Evolutionary conservation across 2,113 vertebrate species (phyloP).

Genomic region (Oxyura jamaicensis): DNA sequence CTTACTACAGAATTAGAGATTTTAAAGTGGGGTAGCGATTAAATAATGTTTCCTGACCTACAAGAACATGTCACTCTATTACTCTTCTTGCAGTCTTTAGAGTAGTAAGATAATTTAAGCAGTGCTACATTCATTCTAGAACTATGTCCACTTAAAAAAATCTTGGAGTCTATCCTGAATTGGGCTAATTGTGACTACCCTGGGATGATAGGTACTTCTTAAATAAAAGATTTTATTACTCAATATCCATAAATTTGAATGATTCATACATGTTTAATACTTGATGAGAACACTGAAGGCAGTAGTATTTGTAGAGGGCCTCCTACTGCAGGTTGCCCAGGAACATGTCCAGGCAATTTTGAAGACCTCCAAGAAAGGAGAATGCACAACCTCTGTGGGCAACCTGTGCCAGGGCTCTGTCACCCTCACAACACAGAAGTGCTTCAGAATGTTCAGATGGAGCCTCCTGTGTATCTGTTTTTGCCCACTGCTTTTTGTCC

Average conservation of each 20-base stretch:
- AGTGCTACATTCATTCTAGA: neutral
- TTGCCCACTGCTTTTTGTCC: too few relatives aligned
- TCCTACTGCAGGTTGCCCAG: too few relatives aligned
- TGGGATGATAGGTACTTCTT: neutral
- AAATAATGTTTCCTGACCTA: neutral
- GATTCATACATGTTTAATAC: neutral
- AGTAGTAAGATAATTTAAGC: neutral
- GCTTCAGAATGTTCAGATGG: too few relatives aligned
- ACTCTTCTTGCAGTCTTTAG: neutral
- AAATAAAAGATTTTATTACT: neutral
- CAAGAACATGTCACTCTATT: neutral
- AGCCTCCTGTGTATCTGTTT: too few relatives aligned
- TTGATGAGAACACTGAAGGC: neutral
- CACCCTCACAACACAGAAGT: too few relatives aligned
- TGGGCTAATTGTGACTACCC: neutral
- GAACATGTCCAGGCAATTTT: too few relatives aligned
- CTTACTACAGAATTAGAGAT: neutral
- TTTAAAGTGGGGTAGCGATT: neutral
- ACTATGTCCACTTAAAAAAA: neutral
- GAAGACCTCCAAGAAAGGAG: too few relatives aligned
- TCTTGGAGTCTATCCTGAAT: neutral
- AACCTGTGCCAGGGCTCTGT: too few relatives aligned
- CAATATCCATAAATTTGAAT: neutral
- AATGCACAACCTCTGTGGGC: too few relatives aligned
- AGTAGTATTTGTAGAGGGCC: neutral